phyloP scores from a whole-genome alignment of 2,113 vertebrate species.

The Sus scrofa region T2T-Sscrofa CM000824.6:66310501-66311000 shows the following conservation, averaged over 20 bases:
- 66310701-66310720: neutral
- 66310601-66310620: neutral
- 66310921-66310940: neutral
- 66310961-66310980: neutral
- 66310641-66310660: neutral
- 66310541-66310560: neutral
- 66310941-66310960: neutral
- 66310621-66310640: neutral
- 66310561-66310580: neutral
- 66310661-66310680: neutral
- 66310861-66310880: neutral
- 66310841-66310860: neutral
- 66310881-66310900: rapidly evolving
- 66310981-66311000: neutral
- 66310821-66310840: neutral
- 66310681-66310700: neutral
- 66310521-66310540: neutral
- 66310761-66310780: neutral
- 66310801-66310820: neutral
- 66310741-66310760: neutral
- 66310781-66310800: neutral
- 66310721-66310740: constrained; percentile 11
- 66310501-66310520: neutral
- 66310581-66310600: neutral
- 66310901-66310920: neutral